phyloP scores from a whole-genome alignment of 1,140 invertebrate genomes.

The Drosophila prosaltans region DNA sequence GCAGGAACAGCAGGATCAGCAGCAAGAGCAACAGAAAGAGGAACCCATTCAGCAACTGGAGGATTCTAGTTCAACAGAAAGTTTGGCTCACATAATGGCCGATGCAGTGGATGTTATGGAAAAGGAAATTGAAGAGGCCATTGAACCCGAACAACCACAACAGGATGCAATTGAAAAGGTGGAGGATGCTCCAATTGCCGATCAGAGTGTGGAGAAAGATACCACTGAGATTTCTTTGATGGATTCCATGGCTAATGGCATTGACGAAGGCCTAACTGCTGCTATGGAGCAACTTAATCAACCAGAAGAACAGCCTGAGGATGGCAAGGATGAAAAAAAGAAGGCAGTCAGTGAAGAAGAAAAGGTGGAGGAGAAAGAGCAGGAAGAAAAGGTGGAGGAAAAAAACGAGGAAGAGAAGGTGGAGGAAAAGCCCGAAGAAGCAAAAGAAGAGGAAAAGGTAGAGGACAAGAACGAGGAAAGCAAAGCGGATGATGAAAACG shows the following conservation, averaged over 20 bases:
- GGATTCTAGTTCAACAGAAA: slow-evolving; percentile 10
- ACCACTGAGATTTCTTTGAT: slow-evolving; percentile 59
- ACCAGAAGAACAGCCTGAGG: slow-evolving; percentile 46
- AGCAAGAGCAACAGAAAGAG: neutral
- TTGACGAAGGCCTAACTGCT: slow-evolving; percentile 61
- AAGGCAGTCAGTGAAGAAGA: slow-evolving; percentile 13
- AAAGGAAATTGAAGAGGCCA: slow-evolving; percentile 27
- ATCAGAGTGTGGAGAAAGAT: slow-evolving; percentile 44
- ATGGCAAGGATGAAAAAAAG: slow-evolving; percentile 8
- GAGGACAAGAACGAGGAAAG: slow-evolving; percentile 13
- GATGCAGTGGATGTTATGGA: slow-evolving; percentile 28
- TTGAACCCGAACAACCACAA: slow-evolving; percentile 31
- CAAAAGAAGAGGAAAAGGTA: slow-evolving; percentile 27
- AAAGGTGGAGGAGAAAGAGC: neutral
- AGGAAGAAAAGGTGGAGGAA: neutral
- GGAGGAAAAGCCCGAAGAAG: neutral
- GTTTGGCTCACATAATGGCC: slow-evolving; percentile 6
- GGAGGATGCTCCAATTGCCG: slow-evolving; percentile 18
- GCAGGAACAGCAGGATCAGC: slow-evolving; percentile 1
- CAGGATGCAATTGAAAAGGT: slow-evolving; percentile 13
- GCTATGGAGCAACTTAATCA: slow-evolving; percentile 51
- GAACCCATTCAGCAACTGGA: neutral
- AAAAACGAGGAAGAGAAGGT: neutral
- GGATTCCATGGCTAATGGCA: slow-evolving; percentile 45
- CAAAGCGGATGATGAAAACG: neutral